Evolutionary conservation across 2,888 invertebrate species (phyloP), one percentile per base, ranked within the genome.

Genomic region (Rhaphigaster nebulosa): DNA sequence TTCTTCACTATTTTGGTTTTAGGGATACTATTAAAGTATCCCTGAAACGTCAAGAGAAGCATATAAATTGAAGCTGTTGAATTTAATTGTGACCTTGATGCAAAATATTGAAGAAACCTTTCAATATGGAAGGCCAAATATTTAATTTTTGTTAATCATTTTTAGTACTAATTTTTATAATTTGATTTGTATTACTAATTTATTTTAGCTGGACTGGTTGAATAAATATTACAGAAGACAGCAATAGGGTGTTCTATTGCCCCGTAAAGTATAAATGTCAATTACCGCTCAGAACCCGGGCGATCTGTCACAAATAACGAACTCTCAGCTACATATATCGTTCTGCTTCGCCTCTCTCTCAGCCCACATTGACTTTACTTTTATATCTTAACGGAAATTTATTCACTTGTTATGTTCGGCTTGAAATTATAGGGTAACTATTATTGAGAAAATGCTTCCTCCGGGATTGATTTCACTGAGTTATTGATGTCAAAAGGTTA

Each of bases 281-380:
- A 76, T 76, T 76, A 76, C 70, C 38, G 70, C 23, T 76, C 70
- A 38, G 70, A 38, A 38, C 8, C 38, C 70, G 38, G 38, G 70
- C 70, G 70, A 76, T 76, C 70, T 76, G 70, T 76, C 70, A 76
- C 70, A 76, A 38, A 76, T 76, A 76, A 76, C 70, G 70, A 76
- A 76, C 70, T 76, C 70, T 6, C 70, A 18, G 70, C 70, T 38
- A 76, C 34, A 76, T 76, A 38, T 76, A 76, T 23, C 34, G 0
- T 23, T 20, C 34, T 29, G 0, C 38, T 20, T 12, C 60, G 12
- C 52, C 1, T 20, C 70, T 38, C 38, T 23, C 38, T 20, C 38
- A 38, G 6, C 34, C 38, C 34, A 20, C 10, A 2, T 38, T 76
- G 34, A 20, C 70, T 76, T 76, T 76, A 76, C 38, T 76, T 38